Evolutionary conservation across 2,888 invertebrate species (phyloP).

Genomic region (Cephus spinipes): DNA sequence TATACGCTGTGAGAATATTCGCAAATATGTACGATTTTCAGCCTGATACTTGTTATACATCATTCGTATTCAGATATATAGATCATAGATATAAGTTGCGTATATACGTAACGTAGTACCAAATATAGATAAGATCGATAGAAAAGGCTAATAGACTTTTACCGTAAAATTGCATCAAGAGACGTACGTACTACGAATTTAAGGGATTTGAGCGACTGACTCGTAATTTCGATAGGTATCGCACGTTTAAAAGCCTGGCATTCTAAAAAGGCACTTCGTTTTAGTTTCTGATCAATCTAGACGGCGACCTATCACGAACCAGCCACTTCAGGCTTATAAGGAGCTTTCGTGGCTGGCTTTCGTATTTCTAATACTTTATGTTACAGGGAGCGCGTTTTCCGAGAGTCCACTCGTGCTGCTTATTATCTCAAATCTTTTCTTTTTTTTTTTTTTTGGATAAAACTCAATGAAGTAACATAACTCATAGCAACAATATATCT

Average conservation of each 20-base stretch:
- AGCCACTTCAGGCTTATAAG: background rate
- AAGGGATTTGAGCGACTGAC: background rate
- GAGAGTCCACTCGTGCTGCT: background rate
- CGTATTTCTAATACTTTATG: constrained; percentile 1
- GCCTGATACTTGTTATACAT: background rate
- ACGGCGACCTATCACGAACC: constrained; percentile 12
- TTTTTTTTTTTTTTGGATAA: background rate
- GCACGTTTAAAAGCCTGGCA: background rate
- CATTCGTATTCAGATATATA: background rate
- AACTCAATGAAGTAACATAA: background rate
- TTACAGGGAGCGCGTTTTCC: background rate
- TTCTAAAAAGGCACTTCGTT: constrained; percentile 8
- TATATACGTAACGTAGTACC: background rate
- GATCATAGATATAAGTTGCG: background rate
- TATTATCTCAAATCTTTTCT: background rate
- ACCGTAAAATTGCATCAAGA: background rate
- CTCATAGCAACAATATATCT: background rate
- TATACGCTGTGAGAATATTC: no score
- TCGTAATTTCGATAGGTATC: background rate
- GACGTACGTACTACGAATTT: background rate
- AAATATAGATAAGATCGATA: background rate
- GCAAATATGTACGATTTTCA: no score
- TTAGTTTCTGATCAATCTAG: constrained; percentile 2
- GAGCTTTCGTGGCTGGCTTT: constrained; percentile 7
- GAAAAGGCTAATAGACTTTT: background rate